These are phyloP conservation scores for Labrus mixtus DNA, from an alignment of 2,113 vertebrate species.

Conservation along the genomic window DNA sequence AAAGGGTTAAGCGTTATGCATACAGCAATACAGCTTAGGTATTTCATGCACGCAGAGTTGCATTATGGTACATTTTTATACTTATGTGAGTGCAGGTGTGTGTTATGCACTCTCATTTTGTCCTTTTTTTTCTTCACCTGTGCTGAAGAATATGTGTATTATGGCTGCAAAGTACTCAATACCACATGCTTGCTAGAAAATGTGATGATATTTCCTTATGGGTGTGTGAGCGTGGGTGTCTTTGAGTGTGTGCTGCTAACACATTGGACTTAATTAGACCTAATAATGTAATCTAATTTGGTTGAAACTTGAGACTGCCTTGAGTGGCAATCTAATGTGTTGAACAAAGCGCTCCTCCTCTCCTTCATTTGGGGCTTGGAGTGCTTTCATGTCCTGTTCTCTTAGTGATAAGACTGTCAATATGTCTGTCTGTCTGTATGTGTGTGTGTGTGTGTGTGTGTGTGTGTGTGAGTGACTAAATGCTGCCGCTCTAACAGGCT, in stretches of 20 bases:
- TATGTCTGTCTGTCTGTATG: slow-evolving; percentile 4
- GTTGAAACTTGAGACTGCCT: slow-evolving; percentile 80
- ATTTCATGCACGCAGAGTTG: neutral
- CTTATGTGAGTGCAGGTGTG: neutral
- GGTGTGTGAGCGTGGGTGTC: slow-evolving; percentile 1
- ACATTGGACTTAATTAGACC: slow-evolving; percentile 80
- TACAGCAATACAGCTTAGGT: slow-evolving; percentile 6
- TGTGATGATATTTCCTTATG: slow-evolving; percentile 17
- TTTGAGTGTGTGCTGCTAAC: slow-evolving; percentile 46
- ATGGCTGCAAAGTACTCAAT: slow-evolving; percentile 9
- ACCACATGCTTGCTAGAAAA: neutral
- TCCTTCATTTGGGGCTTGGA: slow-evolving; percentile 74
- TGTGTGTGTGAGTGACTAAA: slow-evolving; percentile 33
- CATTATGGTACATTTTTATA: slow-evolving; percentile 4
- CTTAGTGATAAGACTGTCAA: slow-evolving; percentile 71
- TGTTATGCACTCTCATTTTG: slow-evolving; percentile 1
- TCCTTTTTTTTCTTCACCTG: neutral
- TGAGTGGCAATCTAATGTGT: slow-evolving; percentile 81
- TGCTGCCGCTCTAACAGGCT: slow-evolving; percentile 53
- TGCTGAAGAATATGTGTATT: slow-evolving; percentile 5
- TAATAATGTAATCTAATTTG: slow-evolving; percentile 85
- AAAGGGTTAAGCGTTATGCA: slow-evolving; percentile 37
- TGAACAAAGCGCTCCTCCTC: slow-evolving; percentile 76
- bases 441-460: slow-evolving; percentile 23
- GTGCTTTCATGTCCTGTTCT: slow-evolving; percentile 75